phyloP scores from a whole-genome alignment of 2,797 vertebrate species.

The Myotis findleyi region DNA sequence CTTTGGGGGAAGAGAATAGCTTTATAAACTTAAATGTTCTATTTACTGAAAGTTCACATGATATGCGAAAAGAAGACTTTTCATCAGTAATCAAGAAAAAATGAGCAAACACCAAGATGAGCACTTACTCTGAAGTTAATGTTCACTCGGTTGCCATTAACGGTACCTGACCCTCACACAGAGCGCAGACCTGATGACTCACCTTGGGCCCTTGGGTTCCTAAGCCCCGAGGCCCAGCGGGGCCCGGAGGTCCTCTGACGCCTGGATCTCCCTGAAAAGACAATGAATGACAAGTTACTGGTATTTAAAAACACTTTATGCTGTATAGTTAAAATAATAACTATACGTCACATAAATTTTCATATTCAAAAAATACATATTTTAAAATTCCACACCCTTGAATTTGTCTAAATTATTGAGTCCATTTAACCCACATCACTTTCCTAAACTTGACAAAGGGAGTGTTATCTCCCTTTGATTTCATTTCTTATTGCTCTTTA shows the following conservation, averaged over 20 bases:
- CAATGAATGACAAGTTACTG: neutral
- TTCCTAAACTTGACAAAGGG: neutral
- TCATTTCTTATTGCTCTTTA: neutral
- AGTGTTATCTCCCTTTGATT: neutral
- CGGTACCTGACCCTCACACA: neutral
- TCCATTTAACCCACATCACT: neutral
- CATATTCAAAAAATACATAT: neutral
- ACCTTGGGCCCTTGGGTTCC: slow-evolving; percentile 91
- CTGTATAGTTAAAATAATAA: neutral
- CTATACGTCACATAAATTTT: slow-evolving; percentile 1
- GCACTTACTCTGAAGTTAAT: neutral
- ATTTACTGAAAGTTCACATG: neutral
- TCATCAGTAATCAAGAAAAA: neutral
- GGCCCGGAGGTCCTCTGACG: slow-evolving; percentile 88
- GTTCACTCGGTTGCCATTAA: neutral
- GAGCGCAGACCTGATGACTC: slow-evolving; percentile 47
- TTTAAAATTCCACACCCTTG: neutral
- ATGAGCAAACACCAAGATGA: neutral
- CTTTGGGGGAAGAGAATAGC: neutral
- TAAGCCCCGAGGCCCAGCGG: slow-evolving; percentile 86
- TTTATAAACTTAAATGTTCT: slow-evolving; percentile 14
- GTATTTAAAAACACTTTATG: neutral
- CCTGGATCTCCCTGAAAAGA: slow-evolving; percentile 91
- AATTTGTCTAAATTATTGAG: neutral
- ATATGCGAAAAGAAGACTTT: neutral